Percentiles rank a stretch among this genome's conserved stretches.
phyloP scores from a whole-genome alignment of 2,888 invertebrate genomes.

The Sarcophaga caerulescens region DNA sequence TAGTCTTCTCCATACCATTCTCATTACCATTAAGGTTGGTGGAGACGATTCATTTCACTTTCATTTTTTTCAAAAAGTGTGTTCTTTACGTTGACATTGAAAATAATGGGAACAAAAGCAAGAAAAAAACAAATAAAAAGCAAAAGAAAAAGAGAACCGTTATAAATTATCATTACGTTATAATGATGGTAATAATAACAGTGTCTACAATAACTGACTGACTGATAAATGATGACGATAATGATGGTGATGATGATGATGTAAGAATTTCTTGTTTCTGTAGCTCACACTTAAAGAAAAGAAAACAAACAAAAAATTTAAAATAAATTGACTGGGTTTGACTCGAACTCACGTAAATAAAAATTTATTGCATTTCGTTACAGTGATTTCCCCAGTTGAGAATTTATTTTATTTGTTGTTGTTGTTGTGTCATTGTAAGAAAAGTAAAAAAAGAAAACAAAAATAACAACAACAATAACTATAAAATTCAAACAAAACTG shows the following conservation, averaged over 20 bases:
- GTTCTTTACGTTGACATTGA: conserved; percentile 52
- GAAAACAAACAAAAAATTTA: neutral
- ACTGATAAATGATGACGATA: neutral
- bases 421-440: neutral
- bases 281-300: neutral
- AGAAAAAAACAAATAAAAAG: neutral
- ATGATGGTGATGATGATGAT: conserved; percentile 29
- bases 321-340: conserved; percentile 9
- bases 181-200: neutral
- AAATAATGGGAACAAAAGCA: conserved; percentile 5
- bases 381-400: too few relatives aligned
- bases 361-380: too few relatives aligned
- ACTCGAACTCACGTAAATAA: neutral
- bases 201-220: too few relatives aligned
- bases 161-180: conserved; percentile 17
- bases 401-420: neutral
- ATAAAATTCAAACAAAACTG: too few relatives aligned
- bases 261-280: conserved; percentile 7
- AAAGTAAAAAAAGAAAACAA: too few relatives aligned
- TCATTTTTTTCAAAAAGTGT: neutral
- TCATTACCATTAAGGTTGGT: neutral
- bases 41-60: neutral
- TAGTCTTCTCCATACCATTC: neutral
- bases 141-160: neutral
- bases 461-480: neutral